Percentiles rank a stretch among this genome's conserved stretches.
Evolutionary conservation across 2,113 vertebrate species (phyloP).

Genomic region (Tricholaema leucomelas): DNA sequence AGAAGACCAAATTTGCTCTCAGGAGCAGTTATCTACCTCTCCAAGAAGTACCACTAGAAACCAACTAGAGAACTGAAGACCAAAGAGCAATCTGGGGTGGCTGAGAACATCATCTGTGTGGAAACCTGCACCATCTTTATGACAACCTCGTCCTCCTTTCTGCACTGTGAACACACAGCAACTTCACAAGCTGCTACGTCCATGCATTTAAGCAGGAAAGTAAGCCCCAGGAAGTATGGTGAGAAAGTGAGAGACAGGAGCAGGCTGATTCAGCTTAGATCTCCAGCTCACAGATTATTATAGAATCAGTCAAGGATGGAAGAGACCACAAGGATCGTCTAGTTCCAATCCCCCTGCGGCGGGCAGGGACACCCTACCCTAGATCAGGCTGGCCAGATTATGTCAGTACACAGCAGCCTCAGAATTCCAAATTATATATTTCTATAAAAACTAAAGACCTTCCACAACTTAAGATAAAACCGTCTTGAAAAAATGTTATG

Average conservation of each 20-base stretch:
- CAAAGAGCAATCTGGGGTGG: neutral
- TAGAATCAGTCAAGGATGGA: too few species aligned
- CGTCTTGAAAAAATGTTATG: conserved; percentile 6
- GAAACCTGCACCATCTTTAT: neutral
- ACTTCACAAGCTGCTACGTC: neutral
- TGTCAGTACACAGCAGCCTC: neutral
- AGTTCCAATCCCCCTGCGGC: too few species aligned
- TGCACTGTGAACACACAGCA: neutral
- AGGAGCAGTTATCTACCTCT: neutral
- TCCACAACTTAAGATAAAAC: neutral
- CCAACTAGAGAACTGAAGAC: neutral
- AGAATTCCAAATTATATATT: neutral
- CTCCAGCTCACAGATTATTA: neutral
- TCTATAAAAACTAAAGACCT: neutral
- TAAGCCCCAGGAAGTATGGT: neutral
- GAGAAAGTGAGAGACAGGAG: neutral
- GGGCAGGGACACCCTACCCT: too few species aligned
- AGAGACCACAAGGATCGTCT: too few species aligned
- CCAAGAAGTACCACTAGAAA: neutral
- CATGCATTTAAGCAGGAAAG: neutral
- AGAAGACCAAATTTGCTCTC: neutral
- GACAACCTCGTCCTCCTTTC: neutral
- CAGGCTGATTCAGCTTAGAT: neutral
- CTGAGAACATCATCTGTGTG: neutral
- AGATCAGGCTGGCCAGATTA: too few species aligned